Evolutionary conservation across 2,888 invertebrate genomes (phyloP), one percentile per base, ranked within the genome.

Genomic region (Eledone cirrhosa): DNA sequence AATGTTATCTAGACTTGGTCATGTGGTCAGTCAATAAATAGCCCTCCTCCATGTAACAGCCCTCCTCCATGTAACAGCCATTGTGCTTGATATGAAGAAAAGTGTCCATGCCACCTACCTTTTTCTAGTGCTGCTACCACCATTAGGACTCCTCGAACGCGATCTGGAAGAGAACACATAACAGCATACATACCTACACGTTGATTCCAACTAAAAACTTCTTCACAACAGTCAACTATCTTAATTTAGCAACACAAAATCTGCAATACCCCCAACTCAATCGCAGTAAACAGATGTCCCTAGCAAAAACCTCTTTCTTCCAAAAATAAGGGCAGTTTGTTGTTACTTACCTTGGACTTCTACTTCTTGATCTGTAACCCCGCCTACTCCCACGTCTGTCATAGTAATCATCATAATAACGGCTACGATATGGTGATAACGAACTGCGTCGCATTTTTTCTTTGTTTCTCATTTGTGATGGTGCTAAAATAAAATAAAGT

Each of bases 351-450:
- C 84, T 80, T 69, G 83, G 83, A 65, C 82, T 84, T 27, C 82
- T 82, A 72, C 83, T 83, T 67, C 82, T 79, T 27, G 82, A 82
- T 27, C 84, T 80, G 72, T 79, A 78, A 47, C 83, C 48, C 53
- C 80, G 53, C 53, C 83, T 78, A 24, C 85, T 79, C 63, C 82
- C 77, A 14, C 84, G 79, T 74, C 85, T 69, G 11, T 85, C 78
- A 77, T 84, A 83, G 78, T 86, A 77, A 75, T 85, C 82, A 78
- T 85, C 85, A 67, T 84, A 81, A 29, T 81, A 77, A 27, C 82
- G 63, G 63, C 84, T 78, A 77, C 84, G 83, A 77, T 84, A 82
- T 72, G 84, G 84, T 5, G 84, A 83, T 24, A 76, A 47, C 1
- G 76, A 76, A 76, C 76, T 48, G 48, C 76, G 76, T 11, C 76